phyloP scores from a whole-genome alignment of 2,888 invertebrate species.

The Parnassius mnemosyne region DNA sequence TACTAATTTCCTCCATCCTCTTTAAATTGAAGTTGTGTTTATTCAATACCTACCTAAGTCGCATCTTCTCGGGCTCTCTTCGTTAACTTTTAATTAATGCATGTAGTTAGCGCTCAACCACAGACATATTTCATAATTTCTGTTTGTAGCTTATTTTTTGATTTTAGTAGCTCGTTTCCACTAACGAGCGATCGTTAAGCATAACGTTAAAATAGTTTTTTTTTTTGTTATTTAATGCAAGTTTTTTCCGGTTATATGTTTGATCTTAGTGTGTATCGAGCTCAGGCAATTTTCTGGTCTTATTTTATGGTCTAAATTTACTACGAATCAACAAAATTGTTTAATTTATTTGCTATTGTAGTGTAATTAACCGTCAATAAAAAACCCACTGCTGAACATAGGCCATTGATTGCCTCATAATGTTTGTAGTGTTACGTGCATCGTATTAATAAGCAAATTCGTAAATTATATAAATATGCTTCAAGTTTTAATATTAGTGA shows the following conservation, averaged over 20 bases:
- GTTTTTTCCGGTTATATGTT: background rate
- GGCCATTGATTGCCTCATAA: too few relatives aligned
- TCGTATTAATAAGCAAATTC: too few relatives aligned
- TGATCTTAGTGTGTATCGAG: background rate
- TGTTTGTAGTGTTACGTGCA: too few relatives aligned
- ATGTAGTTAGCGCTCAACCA: conserved; percentile 21
- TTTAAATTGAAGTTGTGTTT: conserved; percentile 52
- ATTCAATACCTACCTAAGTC: conserved; percentile 49
- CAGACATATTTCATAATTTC: conserved; percentile 6
- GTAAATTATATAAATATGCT: too few relatives aligned
- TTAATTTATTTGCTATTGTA: too few relatives aligned
- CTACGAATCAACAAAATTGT: too few relatives aligned
- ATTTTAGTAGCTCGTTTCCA: conserved; percentile 16
- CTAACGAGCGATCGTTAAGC: conserved; percentile 16
- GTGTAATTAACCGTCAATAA: too few relatives aligned
- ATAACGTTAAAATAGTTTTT: conserved; percentile 16
- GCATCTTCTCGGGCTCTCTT: conserved; percentile 39
- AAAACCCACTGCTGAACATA: too few relatives aligned
- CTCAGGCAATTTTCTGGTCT: background rate
- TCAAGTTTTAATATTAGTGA: too few relatives aligned
- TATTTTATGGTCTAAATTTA: background rate
- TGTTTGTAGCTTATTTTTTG: conserved; percentile 13
- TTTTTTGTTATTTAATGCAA: conserved; percentile 8
- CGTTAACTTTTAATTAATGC: conserved; percentile 55
- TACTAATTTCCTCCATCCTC: conserved; percentile 34